Base-by-base conservation (phyloP, 2,888 invertebrate species). In the Eupithecia tripunctaria region DNA sequence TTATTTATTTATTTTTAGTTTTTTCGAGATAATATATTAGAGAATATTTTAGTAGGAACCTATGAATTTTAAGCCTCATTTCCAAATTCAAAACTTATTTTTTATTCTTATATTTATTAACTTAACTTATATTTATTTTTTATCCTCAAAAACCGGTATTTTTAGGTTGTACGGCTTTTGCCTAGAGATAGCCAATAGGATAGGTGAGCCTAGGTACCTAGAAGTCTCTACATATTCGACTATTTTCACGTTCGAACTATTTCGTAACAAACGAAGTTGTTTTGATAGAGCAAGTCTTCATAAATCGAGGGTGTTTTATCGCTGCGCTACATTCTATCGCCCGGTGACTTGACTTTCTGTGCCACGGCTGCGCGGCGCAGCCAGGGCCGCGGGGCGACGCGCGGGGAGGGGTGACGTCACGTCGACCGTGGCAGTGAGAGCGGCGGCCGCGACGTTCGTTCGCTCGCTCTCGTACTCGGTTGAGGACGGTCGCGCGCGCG, bases 381-480 rank as follows among this genome's bases (percentile, higher is more conserved):
- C 36, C 36, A 36, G 82, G 76, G 82, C 80, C 76, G 83, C 78
- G 82, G 79, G 75, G 87, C 82, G 82, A 83, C n/a, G 80, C 72
- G 81, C 78, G 82, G 83, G 82, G 81, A 72, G 83, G 83, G 87
- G 82, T 93, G 94, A 94, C 94, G 94, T 93, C 94, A 93, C 91
- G 86, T 82, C 93, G 94, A 93, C 94, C 94, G 93, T 94, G 94
- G 93, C 94, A 94, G 94, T 94, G 92, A 91, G 92, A 92, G 93
- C 92, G 90, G 88, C 91, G 90, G 88, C 88, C 91, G 91, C 91
- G 90, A 59, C 70, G 71, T 27, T 71, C 89, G 87, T 82, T 86
- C 86, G 91, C 88, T 92, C 88, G 92, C 91, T 89, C 89, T 89
- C 85, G 64, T 36, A 92, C 91, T 93, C 87, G 89, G 92, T 83